Base-by-base conservation (phyloP, 2,888 invertebrate species). In the Sesia bembeciformis region DNA sequence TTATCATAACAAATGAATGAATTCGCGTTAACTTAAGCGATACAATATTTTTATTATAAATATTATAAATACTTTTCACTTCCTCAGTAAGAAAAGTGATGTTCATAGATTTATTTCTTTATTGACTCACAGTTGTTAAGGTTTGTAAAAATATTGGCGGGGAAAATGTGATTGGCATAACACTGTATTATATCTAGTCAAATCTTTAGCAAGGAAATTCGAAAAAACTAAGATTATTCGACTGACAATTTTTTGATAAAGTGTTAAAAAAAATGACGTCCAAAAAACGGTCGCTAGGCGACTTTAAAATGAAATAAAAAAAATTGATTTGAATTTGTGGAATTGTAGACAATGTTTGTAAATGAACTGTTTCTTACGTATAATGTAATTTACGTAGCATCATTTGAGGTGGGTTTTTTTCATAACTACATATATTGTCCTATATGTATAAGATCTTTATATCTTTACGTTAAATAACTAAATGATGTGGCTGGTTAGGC, bases 161-260 rank as follows among this genome's bases (percentile, higher is more conserved):
- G 64, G 66, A 64, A 66, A 67, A 72, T 64, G 73, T 71, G 72
- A 86, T 88, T 84, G 85, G 86, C 84, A 73, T 63, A 73, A 70
- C 65, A 66, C 74, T 78, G 78, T 84, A 84, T 85, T 72, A 78
- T 84, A 82, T 88, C 89, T 89, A 89, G 89, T 89, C 89, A 89
- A 89, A 88, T 88, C 86, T 82, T 77, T 78, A 75, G 71, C 74
- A 63, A 71, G 67, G 68, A 76, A 74, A 66, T 66, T 69, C 58
- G 55, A 57, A 60, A 67, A 80, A 78, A 79, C 81, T 71, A 74
- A 80, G 79, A 78, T 81, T 80, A 78, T 84, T 87, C 78, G 86
- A 87, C 85, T 86, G 87, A 88, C 7, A 60, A 76, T 75, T 83
- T 78, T 84, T 55, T 79, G 62, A 66, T 66, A 70, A 68, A 67